phyloP scores from a whole-genome alignment of 1,140 invertebrate species.

The Idris sp. region DNA sequence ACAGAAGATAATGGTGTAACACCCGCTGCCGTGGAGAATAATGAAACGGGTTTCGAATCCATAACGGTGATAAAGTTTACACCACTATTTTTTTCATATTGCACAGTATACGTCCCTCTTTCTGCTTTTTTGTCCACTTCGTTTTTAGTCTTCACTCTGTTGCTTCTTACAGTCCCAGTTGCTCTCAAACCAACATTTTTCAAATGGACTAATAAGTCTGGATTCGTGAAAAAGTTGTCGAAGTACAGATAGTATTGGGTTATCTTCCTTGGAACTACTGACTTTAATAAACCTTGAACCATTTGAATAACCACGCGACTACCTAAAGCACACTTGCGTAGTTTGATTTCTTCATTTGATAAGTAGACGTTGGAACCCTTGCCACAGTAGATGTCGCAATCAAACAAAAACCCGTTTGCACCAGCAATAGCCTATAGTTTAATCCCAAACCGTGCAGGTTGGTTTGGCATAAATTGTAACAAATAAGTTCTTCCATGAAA shows the following conservation, averaged over 20 bases:
- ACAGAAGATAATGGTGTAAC: too few species aligned
- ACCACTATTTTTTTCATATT: constrained; percentile 39
- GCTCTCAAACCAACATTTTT: constrained; percentile 43
- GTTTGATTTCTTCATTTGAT: too few species aligned
- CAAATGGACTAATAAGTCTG: constrained; percentile 43
- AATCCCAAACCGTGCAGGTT: constrained; percentile 19
- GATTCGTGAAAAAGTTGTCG: too few species aligned
- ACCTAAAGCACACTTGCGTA: constrained; percentile 33
- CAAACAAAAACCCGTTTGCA: constrained; percentile 16
- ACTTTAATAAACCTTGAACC: too few species aligned
- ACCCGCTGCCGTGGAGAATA: constrained; percentile 33
- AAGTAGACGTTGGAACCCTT: too few species aligned
- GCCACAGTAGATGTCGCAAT: constrained; percentile 18
- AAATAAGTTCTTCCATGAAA: constrained; percentile 34
- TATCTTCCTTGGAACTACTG: constrained; percentile 29
- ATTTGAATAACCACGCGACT: constrained; percentile 40
- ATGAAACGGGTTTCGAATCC: constrained; percentile 40
- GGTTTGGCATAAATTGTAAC: constrained; percentile 27
- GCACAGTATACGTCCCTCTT: constrained; percentile 37
- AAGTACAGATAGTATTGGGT: constrained; percentile 30
- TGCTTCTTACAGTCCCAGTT: too few species aligned
- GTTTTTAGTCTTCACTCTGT: too few species aligned
- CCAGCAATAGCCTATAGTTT: constrained; percentile 41
- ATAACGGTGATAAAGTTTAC: constrained; percentile 49
- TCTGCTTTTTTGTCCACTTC: constrained; percentile 35